A percentile compares a stretch with the other conserved stretches of the same genome.
phyloP scores from a whole-genome alignment of 2,797 vertebrate species.

The Carcharodon carcharias region DNA sequence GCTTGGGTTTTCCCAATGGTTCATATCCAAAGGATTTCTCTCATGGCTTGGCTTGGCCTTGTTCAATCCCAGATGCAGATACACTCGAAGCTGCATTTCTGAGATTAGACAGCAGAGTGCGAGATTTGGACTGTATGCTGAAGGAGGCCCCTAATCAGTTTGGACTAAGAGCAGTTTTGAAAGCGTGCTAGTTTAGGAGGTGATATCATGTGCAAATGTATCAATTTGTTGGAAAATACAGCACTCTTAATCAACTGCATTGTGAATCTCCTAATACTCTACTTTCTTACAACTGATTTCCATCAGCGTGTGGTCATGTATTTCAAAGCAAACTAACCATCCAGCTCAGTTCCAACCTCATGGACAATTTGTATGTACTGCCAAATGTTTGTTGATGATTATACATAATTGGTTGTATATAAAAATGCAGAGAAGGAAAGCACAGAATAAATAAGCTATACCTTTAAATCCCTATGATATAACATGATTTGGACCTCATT shows the following conservation, averaged over 20 bases:
- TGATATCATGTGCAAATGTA: neutral
- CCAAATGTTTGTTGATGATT: neutral
- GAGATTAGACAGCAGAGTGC: neutral
- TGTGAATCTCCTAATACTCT: neutral
- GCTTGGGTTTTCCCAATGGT: neutral
- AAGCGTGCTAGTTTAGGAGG: neutral
- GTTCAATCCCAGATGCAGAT: neutral
- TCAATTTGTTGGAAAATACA: neutral
- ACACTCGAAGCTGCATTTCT: neutral
- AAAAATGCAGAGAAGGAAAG: neutral
- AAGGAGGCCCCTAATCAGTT: neutral
- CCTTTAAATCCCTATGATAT: neutral
- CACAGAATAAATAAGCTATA: neutral
- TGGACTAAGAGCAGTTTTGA: neutral
- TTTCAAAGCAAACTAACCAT: neutral
- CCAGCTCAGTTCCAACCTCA: neutral
- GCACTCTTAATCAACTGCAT: neutral
- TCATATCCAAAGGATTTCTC: neutral
- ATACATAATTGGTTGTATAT: neutral
- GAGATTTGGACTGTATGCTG: neutral
- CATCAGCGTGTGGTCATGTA: neutral
- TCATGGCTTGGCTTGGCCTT: neutral
- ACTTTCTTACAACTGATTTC: neutral
- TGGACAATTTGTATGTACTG: neutral
- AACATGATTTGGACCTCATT: neutral